Percentiles rank a stretch among this genome's conserved stretches.
Conservation (phyloP, 2,797 vertebrate genomes). For the Nyctalus aviator region DNA sequence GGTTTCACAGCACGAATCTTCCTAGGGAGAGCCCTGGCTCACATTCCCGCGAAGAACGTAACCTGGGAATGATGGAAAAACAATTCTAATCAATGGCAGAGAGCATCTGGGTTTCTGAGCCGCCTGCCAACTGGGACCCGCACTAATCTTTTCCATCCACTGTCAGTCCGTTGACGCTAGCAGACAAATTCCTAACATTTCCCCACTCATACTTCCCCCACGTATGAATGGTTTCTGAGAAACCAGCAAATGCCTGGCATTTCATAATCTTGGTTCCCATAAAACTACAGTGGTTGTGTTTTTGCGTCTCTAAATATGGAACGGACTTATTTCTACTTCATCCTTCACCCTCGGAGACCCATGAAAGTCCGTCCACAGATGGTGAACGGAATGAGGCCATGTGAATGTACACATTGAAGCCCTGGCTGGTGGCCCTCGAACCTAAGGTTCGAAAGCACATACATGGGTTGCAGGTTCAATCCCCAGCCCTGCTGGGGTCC, state of each 20-base stretch:
- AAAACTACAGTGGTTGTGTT: slow-evolving; percentile 1
- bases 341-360: background rate
- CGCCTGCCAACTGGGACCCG: slow-evolving; percentile 46
- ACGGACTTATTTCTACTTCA: background rate
- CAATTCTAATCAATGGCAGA: slow-evolving; percentile 70
- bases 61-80: slow-evolving; percentile 72
- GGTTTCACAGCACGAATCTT: slow-evolving; percentile 69
- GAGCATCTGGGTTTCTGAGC: slow-evolving; percentile 65
- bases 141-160: slow-evolving; percentile 57
- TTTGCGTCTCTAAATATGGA: slow-evolving; percentile 5
- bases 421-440: background rate
- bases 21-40: slow-evolving; percentile 59
- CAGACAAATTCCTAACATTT: slow-evolving; percentile 5
- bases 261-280: slow-evolving; percentile 55
- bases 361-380: background rate
- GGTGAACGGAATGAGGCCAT: slow-evolving; percentile 25
- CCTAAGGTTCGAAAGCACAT: too few species aligned
- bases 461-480: too few species aligned
- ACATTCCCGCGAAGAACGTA: slow-evolving; percentile 62
- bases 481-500: too few species aligned
- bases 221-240: slow-evolving; percentile 39
- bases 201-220: slow-evolving; percentile 46
- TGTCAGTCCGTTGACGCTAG: background rate
- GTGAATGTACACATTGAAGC: background rate
- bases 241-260: slow-evolving; percentile 49